Base-by-base conservation (phyloP, 2,113 vertebrate species). In the Vulpes ferrilata region DNA sequence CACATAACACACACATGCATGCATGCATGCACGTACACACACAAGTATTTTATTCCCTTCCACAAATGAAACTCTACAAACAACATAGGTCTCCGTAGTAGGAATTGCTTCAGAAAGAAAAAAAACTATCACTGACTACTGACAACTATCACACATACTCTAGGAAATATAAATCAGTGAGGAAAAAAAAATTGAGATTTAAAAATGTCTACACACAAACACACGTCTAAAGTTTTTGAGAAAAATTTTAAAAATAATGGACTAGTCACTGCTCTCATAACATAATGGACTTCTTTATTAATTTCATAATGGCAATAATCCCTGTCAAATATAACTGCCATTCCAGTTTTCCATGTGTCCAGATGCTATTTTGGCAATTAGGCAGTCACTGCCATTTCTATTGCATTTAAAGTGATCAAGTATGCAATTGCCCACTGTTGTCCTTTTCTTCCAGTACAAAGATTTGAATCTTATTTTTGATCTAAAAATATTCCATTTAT, bases 401-500 rank as follows among this genome's bases (percentile, higher is more conserved):
- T 51, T 95, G 94, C 87, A 96, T 84, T 92, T 91, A 96, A 95
- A 97, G 81, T 98, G 96, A 98, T 84, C 86, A 92, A 97, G 82
- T 94, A 95, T 90, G 97, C 97, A 92, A 93, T 81, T 93, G 97
- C 78, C 78, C 93, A 16, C 76, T 97, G 95, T 94, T 92, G 87
- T 93, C 90, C 73, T 98, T 98, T 95, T 62, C 83, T 97, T 97
- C 51, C 57, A 78, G 20, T 69, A 92, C 69, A 62, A 87, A 96
- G 67, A 89, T 69, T 90, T 97, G 25, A 98, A 88, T 98, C 98
- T 97, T 98, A 97, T 96, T 98, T 98, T 98, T 98, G 80, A 67
- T 98, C 97, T 96, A 96, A 94, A 92, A 98, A 98, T 92, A 94
- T 98, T 98, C 94, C 97, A 93, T 98, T 98, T 98, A 65, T 97